Conservation (phyloP, 2,113 vertebrate species). For the Brevimyrus niger region DNA sequence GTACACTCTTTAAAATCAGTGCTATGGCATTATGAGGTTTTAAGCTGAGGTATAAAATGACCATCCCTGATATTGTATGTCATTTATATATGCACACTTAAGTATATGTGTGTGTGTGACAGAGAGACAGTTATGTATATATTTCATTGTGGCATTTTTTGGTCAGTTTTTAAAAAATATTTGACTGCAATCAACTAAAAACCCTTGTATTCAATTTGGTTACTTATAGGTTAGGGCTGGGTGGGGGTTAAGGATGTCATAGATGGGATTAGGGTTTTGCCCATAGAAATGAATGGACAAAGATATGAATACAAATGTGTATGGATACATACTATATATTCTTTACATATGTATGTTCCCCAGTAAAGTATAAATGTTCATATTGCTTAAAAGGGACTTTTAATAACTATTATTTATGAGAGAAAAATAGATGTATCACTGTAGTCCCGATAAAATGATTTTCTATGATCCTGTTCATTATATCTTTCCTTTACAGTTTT, state of each 20-base stretch:
- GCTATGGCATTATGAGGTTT: too few species aligned
- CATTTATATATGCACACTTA: too few species aligned
- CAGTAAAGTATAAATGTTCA: not conserved
- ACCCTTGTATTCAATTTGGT: not conserved
- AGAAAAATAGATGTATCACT: not conserved
- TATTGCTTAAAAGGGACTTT: not conserved
- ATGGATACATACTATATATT: not conserved
- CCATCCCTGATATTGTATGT: too few species aligned
- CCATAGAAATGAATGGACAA: not conserved
- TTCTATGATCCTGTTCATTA: not conserved
- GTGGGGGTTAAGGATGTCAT: not conserved
- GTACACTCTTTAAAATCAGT: too few species aligned
- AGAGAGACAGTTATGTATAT: not conserved
- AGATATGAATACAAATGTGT: not conserved
- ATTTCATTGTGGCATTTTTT: not conserved
- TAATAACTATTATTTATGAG: not conserved
- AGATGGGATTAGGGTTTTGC: not conserved
- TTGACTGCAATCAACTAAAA: not conserved
- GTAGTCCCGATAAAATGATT: not conserved
- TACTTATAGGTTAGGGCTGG: not conserved
- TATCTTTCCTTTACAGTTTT: slow-evolving; percentile 63
- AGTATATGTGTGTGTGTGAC: too few species aligned
- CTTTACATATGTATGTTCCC: not conserved
- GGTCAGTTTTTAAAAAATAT: too few species aligned
- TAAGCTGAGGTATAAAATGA: too few species aligned